Percentiles rank a stretch among this genome's conserved stretches.
These are phyloP conservation scores for Channa argus DNA, from an alignment of 2,113 vertebrate species.

Conservation along the genomic window DNA sequence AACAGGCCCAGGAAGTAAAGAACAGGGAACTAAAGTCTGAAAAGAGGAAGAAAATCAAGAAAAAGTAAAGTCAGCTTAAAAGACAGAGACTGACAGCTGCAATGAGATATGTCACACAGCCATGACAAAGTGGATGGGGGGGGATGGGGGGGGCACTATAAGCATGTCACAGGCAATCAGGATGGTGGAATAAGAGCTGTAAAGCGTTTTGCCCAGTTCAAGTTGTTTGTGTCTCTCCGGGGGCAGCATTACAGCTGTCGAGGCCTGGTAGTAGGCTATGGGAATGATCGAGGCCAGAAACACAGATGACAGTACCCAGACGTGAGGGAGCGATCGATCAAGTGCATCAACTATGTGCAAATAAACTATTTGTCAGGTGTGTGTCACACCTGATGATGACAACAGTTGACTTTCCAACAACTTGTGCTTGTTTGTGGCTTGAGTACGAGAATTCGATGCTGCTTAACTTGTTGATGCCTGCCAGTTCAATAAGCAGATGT, in stretches of 20 bases:
- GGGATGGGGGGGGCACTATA: slow-evolving; percentile 62
- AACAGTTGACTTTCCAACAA: slow-evolving; percentile 23
- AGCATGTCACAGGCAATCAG: slow-evolving; percentile 76
- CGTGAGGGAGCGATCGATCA: background rate
- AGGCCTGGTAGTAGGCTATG: slow-evolving; percentile 1
- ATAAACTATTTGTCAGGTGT: background rate
- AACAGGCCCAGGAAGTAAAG: slow-evolving; percentile 10
- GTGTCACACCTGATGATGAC: background rate
- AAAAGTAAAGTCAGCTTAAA: slow-evolving; percentile 59
- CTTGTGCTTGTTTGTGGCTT: slow-evolving; percentile 32
- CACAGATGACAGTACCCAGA: background rate
- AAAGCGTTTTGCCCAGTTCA: slow-evolving; percentile 45
- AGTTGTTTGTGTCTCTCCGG: slow-evolving; percentile 51
- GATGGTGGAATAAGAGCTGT: slow-evolving; percentile 30
- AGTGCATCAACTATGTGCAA: background rate
- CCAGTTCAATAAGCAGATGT: slow-evolving; percentile 57
- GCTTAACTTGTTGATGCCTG: slow-evolving; percentile 13
- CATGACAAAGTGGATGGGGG: slow-evolving; percentile 63
- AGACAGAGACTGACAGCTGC: slow-evolving; percentile 68
- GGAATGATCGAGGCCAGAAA: slow-evolving; percentile 33
- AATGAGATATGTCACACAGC: slow-evolving; percentile 67
- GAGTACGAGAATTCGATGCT: slow-evolving; percentile 9
- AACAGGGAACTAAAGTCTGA: slow-evolving; percentile 12
- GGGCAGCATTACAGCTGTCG: slow-evolving; percentile 47
- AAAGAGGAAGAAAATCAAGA: slow-evolving; percentile 39